Evolutionary conservation across 2,888 invertebrate genomes (phyloP), one percentile per base, ranked within the genome.

Genomic region (Tipula helvola): DNA sequence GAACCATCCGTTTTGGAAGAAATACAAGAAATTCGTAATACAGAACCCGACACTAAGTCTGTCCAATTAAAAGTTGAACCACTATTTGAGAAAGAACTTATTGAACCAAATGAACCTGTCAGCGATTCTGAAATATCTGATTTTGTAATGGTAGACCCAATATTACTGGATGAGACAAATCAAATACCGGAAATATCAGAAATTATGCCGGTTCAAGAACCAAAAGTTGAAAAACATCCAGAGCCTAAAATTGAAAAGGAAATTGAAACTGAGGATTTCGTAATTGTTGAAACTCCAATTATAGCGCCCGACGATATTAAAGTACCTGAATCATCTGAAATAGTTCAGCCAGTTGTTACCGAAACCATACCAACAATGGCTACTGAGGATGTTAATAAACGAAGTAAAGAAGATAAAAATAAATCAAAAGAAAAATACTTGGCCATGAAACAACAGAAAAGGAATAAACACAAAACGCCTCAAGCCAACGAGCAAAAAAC

Each of bases 91-190:
- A 52, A 52, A 3, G 10, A 28, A 18, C 28, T 7, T 28, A 3
- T 71, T 71, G 10, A 18, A 71, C 2, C 7, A 2, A 85, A 86
- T 41, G 84, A 87, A 7, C 42, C 52, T 47, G 8, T 12, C 36
- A 86, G 44, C 16, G 57, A 57, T 8, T 12, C 16, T 12, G 39
- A 86, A 86, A 39, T 41, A 28, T 13, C 85, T 0, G 8, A 28
- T 28, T 36, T 87, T 44, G 36, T 18, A 83, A 47, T 83, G 5
- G 87, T 44, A 2, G 87, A 85, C 1, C 8, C 85, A 0, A 88
- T 88, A 86, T 16, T 47, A 36, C 85, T 87, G n/a, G 57, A 86
- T 85, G n/a, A 10, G 87, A 87, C 88, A 87, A 42, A 2, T 71
- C 71, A 18, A 41, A 83, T 18, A 28, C 8, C 2, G 18, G 10